These are phyloP conservation scores for Drosophila suboccidentalis DNA, from an alignment of 2,888 invertebrate genomes.

Conservation along the genomic window DNA sequence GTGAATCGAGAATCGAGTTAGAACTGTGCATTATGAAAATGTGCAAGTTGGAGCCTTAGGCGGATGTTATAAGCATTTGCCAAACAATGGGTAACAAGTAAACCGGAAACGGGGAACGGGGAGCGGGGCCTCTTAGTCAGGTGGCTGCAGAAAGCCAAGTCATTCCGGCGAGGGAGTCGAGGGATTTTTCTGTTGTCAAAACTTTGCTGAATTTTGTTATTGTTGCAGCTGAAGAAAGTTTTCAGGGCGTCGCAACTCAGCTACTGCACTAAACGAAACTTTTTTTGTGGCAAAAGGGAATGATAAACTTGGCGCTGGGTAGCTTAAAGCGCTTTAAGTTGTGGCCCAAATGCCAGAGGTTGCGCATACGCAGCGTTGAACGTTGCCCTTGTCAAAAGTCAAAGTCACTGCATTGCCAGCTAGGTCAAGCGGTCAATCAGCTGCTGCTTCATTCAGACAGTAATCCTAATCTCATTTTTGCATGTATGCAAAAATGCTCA, in stretches of 20 bases:
- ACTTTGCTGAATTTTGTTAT: conserved; percentile 69
- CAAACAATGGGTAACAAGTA: conserved; percentile 40
- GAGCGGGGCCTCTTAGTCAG: conserved; percentile 52
- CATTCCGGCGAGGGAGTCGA: background rate
- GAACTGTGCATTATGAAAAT: conserved; percentile 64
- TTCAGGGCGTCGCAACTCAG: conserved; percentile 38
- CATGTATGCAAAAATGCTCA: conserved; percentile 47
- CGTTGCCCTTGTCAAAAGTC: conserved; percentile 55
- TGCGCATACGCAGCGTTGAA: conserved; percentile 56
- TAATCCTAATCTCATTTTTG: conserved; percentile 26
- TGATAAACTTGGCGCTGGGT: conserved; percentile 3
- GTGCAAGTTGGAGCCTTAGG: conserved; percentile 49
- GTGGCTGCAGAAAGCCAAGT: conserved; percentile 38
- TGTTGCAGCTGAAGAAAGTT: conserved; percentile 66
- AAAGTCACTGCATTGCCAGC: conserved; percentile 44
- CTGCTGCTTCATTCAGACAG: conserved; percentile 5
- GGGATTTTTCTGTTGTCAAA: conserved; percentile 43
- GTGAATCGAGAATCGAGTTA: background rate
- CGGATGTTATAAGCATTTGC: conserved; percentile 49
- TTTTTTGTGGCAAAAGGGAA: conserved; percentile 34
- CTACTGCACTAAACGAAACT: conserved; percentile 33
- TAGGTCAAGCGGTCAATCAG: conserved; percentile 37
- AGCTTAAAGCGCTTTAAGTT: conserved; percentile 71
- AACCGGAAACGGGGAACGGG: conserved; percentile 18
- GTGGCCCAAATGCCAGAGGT: conserved; percentile 60